Evolutionary conservation across 2,888 invertebrate genomes (phyloP).

Genomic region (Euplagia quadripunctaria): DNA sequence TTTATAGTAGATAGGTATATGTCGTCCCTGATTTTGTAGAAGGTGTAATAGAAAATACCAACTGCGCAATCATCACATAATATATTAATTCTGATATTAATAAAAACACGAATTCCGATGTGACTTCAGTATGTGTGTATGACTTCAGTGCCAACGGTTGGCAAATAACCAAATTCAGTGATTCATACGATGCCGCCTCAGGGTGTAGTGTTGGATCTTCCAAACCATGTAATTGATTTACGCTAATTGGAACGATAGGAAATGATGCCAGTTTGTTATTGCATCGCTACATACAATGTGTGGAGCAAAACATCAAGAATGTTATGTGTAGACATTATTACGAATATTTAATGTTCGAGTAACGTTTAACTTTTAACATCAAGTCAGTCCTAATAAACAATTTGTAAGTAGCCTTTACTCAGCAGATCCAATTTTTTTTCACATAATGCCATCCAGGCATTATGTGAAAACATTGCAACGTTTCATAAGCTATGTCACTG

Average conservation of each 20-base stretch:
- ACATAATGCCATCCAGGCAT: too few species aligned
- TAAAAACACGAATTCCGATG: constrained; percentile 60
- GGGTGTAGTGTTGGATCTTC: constrained; percentile 53
- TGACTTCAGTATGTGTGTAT: constrained; percentile 38
- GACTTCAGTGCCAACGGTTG: constrained; percentile 57
- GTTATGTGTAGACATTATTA: constrained; percentile 25
- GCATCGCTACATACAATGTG: constrained; percentile 35
- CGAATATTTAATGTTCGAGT: constrained; percentile 31
- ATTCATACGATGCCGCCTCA: constrained; percentile 54
- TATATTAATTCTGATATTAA: constrained; percentile 54
- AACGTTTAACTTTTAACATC: constrained; percentile 34
- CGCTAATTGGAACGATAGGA: constrained; percentile 65
- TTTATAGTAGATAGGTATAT: constrained; percentile 16
- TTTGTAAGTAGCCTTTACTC: constrained; percentile 37
- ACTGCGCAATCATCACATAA: constrained; percentile 47
- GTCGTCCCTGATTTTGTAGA: constrained; percentile 42
- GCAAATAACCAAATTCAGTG: constrained; percentile 70
- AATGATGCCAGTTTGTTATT: constrained; percentile 57
- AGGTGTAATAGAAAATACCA: constrained; percentile 37
- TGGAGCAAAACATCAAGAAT: constrained; percentile 21
- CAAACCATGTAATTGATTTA: constrained; percentile 69
- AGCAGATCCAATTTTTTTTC: constrained; percentile 16
- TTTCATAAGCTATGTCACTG: constrained; percentile 18
- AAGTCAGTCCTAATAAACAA: constrained; percentile 20
- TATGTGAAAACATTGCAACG: constrained; percentile 25